Evolutionary conservation across 2,113 vertebrate species (phyloP).

Genomic region (Sphaerodactylus townsendi): DNA sequence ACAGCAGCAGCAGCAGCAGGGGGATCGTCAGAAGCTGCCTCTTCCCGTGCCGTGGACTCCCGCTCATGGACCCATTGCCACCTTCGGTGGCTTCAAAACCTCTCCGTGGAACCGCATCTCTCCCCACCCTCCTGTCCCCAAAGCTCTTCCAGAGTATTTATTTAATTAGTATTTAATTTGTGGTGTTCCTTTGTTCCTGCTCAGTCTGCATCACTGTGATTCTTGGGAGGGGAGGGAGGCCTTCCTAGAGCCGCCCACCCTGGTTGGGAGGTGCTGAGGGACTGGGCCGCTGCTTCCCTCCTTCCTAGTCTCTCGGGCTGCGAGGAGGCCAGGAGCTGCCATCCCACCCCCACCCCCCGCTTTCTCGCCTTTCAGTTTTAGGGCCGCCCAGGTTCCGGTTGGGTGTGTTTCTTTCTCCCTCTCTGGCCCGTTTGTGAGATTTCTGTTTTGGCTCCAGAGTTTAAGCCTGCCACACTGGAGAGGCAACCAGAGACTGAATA

Average conservation of each 20-base stretch:
- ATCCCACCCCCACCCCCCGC: background rate
- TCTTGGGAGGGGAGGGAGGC: conserved; percentile 39
- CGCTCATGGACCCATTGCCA: background rate
- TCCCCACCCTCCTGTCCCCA: conserved; percentile 59
- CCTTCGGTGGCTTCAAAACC: conserved; percentile 6
- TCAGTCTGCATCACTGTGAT: conserved; percentile 83
- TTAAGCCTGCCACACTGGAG: background rate
- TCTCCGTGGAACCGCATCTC: conserved; percentile 52
- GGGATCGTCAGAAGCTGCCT: background rate
- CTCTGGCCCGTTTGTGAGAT: background rate
- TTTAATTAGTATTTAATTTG: conserved; percentile 87
- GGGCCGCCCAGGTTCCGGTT: conserved; percentile 17
- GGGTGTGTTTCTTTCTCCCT: background rate
- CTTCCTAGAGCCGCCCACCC: background rate
- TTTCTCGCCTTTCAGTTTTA: background rate
- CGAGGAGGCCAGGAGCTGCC: background rate
- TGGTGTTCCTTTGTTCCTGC: conserved; percentile 75
- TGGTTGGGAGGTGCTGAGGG: background rate
- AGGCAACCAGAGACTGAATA: background rate
- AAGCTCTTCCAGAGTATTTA: conserved; percentile 83
- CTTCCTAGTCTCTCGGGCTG: background rate
- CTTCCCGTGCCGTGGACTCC: fast-evolving
- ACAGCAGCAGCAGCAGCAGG: background rate
- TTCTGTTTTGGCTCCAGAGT: background rate
- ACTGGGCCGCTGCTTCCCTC: background rate